phyloP scores from a whole-genome alignment of 2,888 invertebrate species.

The Lepidonotus clava region DNA sequence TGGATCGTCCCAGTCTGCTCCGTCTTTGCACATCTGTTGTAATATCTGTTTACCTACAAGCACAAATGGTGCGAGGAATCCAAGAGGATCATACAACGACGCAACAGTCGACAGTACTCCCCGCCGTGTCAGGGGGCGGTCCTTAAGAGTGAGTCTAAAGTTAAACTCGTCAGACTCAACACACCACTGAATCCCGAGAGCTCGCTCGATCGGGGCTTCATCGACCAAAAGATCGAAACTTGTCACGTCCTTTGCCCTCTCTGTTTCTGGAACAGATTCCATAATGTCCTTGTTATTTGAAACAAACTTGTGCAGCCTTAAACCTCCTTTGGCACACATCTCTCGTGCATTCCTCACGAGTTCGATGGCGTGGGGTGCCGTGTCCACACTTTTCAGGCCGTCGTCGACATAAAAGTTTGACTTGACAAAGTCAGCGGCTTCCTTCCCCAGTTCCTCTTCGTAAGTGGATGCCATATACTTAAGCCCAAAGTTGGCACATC shows the following conservation, averaged over 20 bases:
- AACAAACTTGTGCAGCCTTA: constrained; percentile 64
- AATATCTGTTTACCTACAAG: constrained; percentile 64
- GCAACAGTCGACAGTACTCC: constrained; percentile 61
- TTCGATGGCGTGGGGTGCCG: constrained; percentile 33
- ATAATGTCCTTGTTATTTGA: constrained; percentile 62
- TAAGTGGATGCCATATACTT: background rate
- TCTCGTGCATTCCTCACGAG: constrained; percentile 50
- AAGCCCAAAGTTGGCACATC: constrained; percentile 57
- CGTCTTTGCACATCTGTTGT: constrained; percentile 63
- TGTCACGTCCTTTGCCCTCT: constrained; percentile 56
- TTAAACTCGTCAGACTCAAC: constrained; percentile 53
- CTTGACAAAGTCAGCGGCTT: constrained; percentile 59
- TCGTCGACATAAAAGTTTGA: constrained; percentile 63
- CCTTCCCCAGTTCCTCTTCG: constrained; percentile 34
- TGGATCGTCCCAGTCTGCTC: constrained; percentile 65
- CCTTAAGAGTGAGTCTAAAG: constrained; percentile 54
- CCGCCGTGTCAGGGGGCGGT: constrained; percentile 60
- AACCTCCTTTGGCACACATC: constrained; percentile 58
- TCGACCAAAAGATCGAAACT: constrained; percentile 59
- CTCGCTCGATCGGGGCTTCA: constrained; percentile 52
- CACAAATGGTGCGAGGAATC: constrained; percentile 65
- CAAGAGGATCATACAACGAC: constrained; percentile 63
- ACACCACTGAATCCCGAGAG: constrained; percentile 61
- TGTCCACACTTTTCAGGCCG: constrained; percentile 56
- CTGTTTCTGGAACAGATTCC: constrained; percentile 57